Conservation (phyloP, 2,888 invertebrate species). For the Dolichopus griseipennis region DNA sequence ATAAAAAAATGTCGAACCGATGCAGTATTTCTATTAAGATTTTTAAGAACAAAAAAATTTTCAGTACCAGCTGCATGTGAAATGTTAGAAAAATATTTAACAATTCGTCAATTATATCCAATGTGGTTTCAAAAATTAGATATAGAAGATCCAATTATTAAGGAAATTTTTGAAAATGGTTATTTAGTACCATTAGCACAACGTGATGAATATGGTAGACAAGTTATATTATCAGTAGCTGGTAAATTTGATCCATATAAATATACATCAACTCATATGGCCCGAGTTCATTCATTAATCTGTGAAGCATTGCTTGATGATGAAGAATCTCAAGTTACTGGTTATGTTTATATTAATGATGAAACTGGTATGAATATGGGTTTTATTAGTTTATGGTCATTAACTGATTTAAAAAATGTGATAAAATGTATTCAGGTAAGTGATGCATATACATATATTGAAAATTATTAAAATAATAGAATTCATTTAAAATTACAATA, state of each 20-base stretch:
- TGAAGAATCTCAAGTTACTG: constrained; percentile 71
- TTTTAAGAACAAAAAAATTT: constrained; percentile 80
- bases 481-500: no score
- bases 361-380: constrained; percentile 76
- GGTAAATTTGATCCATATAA: constrained; percentile 69
- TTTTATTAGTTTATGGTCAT: constrained; percentile 72
- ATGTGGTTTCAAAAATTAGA: constrained; percentile 79
- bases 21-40: constrained; percentile 69
- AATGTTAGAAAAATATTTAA: constrained; percentile 78
- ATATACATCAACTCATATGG: constrained; percentile 74
- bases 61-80: constrained; percentile 77
- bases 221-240: constrained; percentile 71
- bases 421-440: constrained; percentile 66
- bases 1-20: constrained; percentile 79
- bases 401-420: constrained; percentile 68
- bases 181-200: constrained; percentile 66
- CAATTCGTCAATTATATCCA: constrained; percentile 74
- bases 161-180: constrained; percentile 72
- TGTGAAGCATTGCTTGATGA: constrained; percentile 78
- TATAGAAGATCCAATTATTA: constrained; percentile 66
- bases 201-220: constrained; percentile 64
- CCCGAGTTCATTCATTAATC: constrained; percentile 74
- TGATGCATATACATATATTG: no score
- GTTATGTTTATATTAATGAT: constrained; percentile 76
- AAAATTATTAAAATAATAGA: no score